Conservation (phyloP, 2,888 invertebrate genomes). For the Sphinx pinastri region DNA sequence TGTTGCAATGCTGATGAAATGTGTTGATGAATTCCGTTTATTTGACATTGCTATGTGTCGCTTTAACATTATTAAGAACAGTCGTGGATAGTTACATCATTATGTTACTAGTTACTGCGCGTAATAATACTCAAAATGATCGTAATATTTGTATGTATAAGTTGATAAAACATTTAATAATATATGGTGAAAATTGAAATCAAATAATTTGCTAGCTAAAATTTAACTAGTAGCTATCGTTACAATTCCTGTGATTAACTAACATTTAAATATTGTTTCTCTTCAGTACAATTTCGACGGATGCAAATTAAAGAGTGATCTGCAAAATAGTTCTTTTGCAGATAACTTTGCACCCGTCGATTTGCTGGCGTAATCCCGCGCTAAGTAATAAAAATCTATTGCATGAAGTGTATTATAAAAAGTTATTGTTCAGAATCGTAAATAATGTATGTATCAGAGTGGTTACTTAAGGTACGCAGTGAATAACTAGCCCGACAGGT, state of each 20-base stretch:
- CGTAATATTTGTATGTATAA: neutral
- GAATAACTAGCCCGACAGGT: conserved; percentile 2
- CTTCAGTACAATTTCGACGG: too few species aligned
- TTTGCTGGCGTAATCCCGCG: neutral
- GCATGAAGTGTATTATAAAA: neutral
- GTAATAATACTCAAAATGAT: neutral
- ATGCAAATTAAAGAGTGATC: too few species aligned
- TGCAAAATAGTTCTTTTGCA: too few species aligned
- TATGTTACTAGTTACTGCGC: neutral
- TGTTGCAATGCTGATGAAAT: neutral
- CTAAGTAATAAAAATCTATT: conserved; percentile 13
- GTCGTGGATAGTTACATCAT: neutral
- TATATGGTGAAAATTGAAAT: too few species aligned
- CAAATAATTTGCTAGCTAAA: too few species aligned
- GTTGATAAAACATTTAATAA: too few species aligned
- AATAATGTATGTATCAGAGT: conserved; percentile 18
- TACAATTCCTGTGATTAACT: too few species aligned
- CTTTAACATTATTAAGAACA: conserved; percentile 10
- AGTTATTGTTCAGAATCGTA: neutral
- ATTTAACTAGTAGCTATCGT: too few species aligned
- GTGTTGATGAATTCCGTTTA: conserved; percentile 14
- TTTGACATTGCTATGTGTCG: neutral
- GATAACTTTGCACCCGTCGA: too few species aligned
- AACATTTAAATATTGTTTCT: too few species aligned
- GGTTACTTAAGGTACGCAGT: conserved; percentile 11